phyloP scores from a whole-genome alignment of 1,140 invertebrate species.

The Drosophila kohkoa region DNA sequence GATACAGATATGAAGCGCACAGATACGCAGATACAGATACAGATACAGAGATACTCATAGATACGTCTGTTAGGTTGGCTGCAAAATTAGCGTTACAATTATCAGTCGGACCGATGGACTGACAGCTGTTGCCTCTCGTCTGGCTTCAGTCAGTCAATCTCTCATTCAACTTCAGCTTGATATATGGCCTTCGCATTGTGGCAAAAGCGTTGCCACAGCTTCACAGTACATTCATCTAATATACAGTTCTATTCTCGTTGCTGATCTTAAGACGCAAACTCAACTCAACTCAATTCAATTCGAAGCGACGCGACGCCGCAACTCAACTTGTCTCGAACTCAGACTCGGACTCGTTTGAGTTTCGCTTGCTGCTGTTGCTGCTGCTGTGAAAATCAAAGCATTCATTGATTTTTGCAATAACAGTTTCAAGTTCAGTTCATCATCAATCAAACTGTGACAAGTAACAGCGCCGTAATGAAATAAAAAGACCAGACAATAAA shows the following conservation, averaged over 20 bases:
- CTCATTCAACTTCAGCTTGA: conserved; percentile 36
- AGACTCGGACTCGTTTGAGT: neutral
- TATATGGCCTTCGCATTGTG: conserved; percentile 67
- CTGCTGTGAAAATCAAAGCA: conserved; percentile 45
- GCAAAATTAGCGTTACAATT: conserved; percentile 78
- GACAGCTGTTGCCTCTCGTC: conserved; percentile 55
- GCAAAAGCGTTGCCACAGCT: conserved; percentile 24
- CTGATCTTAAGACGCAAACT: conserved; percentile 32
- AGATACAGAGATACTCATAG: conserved; percentile 25
- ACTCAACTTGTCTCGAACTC: conserved; percentile 32
- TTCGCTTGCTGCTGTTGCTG: neutral
- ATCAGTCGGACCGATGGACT: conserved; percentile 39
- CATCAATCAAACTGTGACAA: conserved; percentile 76
- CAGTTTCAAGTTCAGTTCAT: conserved; percentile 79
- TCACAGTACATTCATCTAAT: conserved; percentile 66
- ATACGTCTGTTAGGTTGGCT: conserved; percentile 18
- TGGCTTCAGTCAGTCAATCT: conserved; percentile 46
- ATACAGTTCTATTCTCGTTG: conserved; percentile 63
- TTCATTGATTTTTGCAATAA: conserved; percentile 68
- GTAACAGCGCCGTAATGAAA: conserved; percentile 8
- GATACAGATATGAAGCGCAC: conserved; percentile 18
- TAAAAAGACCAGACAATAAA: neutral
- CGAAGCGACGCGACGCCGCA: conserved; percentile 1
- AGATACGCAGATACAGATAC: conserved; percentile 35
- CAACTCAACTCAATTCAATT: conserved; percentile 20